Evolutionary conservation across 2,888 invertebrate genomes (phyloP), one percentile per base, ranked within the genome.

Genomic region (Ferrisia virgata): DNA sequence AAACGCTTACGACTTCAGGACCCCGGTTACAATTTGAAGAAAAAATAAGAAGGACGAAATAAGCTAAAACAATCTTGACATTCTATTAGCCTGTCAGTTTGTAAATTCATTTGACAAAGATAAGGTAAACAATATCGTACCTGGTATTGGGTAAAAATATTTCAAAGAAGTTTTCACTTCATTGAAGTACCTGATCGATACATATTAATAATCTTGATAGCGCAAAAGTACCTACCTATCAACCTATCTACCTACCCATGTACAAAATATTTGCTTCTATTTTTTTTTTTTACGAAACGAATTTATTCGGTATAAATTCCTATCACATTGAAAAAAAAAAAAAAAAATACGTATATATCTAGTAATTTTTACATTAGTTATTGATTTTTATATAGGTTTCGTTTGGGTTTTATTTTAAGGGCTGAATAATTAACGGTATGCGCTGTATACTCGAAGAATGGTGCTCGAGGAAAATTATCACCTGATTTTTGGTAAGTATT

Each of bases 401-500:
- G 72, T 64, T 64, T 64, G 13, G 72, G 72, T 33, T 64, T 72
- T 25, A 18, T 18, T 72, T 72, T 72, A 13, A 36, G 72, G 72
- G n/a, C 36, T 33, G 33, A 6, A n/a, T 72, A 72, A 33, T 33
- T 72, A 72, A 72, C 72, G 72, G 33, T 72, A 72, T 72, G 72
- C 33, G 33, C 31, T 31, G 33, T 11, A 11, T 72, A 31, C n/a
- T 33, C 33, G n/a, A 72, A 72, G 72, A 72, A 72, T 72, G 72
- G 31, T 33, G 72, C 72, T 72, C 72, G 33, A 25, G 33, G 72
- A 72, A 72, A 64, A 64, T 53, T 33, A 72, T 72, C 72, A n/a
- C 72, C 72, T 72, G 72, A 72, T 72, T 33, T 72, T 72, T 33
- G 72, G 72, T 72, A 72, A 72, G 72, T 72, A 64, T 4, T 9